These are phyloP conservation scores for Motacilla alba DNA, from an alignment of 2,113 vertebrate genomes.

Conservation along the genomic window DNA sequence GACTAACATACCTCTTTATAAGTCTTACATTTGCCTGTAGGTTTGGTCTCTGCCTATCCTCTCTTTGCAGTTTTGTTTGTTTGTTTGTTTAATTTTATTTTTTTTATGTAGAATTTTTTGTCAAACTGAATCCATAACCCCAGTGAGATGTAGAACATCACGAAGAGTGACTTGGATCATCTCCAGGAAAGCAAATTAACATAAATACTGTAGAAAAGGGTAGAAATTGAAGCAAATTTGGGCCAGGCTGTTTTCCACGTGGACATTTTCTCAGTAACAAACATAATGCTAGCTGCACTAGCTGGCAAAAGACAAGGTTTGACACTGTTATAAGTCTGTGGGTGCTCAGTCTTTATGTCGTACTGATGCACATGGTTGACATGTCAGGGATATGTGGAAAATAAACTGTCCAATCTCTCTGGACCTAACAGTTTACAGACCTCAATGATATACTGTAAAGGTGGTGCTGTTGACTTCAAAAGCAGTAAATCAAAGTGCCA, in stretches of 20 bases:
- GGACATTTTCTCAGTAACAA: background rate
- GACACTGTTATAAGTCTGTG: background rate
- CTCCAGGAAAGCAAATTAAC: background rate
- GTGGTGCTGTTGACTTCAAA: conserved; percentile 21
- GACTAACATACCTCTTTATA: background rate
- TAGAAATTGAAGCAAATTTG: background rate
- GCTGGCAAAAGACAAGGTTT: conserved; percentile 27
- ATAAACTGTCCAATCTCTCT: conserved; percentile 44
- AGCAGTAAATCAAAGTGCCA: conserved; percentile 10
- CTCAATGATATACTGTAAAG: conserved; percentile 33
- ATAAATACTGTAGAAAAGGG: background rate
- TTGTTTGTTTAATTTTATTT: too few relatives aligned
- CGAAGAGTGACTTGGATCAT: background rate
- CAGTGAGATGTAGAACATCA: background rate
- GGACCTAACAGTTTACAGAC: conserved; percentile 21
- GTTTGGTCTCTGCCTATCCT: background rate
- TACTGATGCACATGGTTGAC: background rate
- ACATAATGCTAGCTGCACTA: background rate
- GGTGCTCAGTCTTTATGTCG: background rate
- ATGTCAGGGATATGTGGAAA: background rate
- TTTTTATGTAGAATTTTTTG: background rate
- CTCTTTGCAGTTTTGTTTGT: background rate
- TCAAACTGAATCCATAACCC: background rate
- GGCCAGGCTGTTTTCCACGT: background rate
- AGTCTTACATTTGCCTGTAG: background rate